A percentile compares a stretch with the other conserved stretches of the same genome.
phyloP scores from a whole-genome alignment of 2,113 vertebrate genomes.

The Etheostoma spectabile region DNA sequence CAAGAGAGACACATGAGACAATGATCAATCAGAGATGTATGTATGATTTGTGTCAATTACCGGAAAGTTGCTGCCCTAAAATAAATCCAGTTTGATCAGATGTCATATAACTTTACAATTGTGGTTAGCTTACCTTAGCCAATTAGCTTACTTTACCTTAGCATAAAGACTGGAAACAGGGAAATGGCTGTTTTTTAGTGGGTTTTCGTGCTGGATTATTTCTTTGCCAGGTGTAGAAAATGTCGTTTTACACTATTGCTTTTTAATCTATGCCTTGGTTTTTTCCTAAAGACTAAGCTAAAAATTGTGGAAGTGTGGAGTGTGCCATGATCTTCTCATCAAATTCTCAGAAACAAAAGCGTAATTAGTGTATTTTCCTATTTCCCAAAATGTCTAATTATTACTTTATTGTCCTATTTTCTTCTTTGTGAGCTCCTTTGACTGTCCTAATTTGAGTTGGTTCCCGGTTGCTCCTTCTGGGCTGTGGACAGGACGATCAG shows the following conservation, averaged over 20 bases:
- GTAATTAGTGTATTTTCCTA: not conserved
- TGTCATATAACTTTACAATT: not conserved
- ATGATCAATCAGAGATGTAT: not conserved
- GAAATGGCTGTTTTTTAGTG: no score
- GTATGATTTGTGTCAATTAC: not conserved
- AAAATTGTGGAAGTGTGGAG: not conserved
- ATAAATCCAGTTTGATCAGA: not conserved
- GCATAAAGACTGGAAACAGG: no score
- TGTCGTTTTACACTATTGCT: not conserved
- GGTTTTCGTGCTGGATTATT: no score
- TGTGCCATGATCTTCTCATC: not conserved
- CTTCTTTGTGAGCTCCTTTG: not conserved
- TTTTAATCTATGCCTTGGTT: not conserved
- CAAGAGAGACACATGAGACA: not conserved
- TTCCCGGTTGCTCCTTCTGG: not conserved
- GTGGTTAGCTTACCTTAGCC: no score
- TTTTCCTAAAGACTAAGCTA: not conserved
- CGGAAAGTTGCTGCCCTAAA: not conserved
- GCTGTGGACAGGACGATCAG: conserved; percentile 13
- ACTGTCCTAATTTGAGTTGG: not conserved
- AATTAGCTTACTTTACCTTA: no score
- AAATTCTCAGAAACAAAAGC: not conserved
- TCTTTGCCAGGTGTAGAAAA: not conserved
- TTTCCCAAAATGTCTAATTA: not conserved
- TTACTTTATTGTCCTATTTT: not conserved